Base-by-base conservation (phyloP, 2,888 invertebrate genomes). In the Protophormia terraenovae region DNA sequence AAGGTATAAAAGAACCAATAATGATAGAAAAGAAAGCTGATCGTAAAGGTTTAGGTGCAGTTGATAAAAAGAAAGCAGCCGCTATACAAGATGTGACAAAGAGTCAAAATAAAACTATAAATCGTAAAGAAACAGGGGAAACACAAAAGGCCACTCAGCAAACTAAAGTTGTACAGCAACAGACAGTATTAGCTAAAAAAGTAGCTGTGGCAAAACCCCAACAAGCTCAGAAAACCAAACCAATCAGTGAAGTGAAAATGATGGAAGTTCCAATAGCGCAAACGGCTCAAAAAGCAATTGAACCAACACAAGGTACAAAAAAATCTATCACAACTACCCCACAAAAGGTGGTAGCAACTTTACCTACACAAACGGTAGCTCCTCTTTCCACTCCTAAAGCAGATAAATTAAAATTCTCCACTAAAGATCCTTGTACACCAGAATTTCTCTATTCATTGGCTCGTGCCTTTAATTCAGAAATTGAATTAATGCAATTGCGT, bases 21-120 rank as follows among this genome's bases (percentile, higher is more conserved):
- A 14, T 10, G 12, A n/a, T 77, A 0, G 45, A 22, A 22, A 8
- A 66, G 14, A 86, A 83, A 45, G 47, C 6, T 0, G 47, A 80
- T 55, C 77, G 84, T 19, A 86, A 86, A 27, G 87, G 86, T 32
- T 77, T 87, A n/a, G 85, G 86, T 0, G 60, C 55, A 32, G 1
- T 10, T 8, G 47, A 2, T 19, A 29, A 6, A 16, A 19, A 10
- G 29, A 29, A 14, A n/a, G 5, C 2, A 38, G 16, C 7, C 10
- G 14, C 14, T 24, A 14, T 4, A 6, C 41, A 64, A 22, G 1
- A 19, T 12, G 6, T 55, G n/a, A 14, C 24, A 19, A 55, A 66
- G 66, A 14, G n/a, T 2, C 8, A 35, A 60, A 16, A 6, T 53
- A 38, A 24, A 35, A 24, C 12, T 12, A 8, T 53, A 16, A n/a